Percentiles rank a stretch among this genome's conserved stretches.
Evolutionary conservation across 2,888 invertebrate genomes (phyloP).

Genomic region (Ferdinandea cuprea): DNA sequence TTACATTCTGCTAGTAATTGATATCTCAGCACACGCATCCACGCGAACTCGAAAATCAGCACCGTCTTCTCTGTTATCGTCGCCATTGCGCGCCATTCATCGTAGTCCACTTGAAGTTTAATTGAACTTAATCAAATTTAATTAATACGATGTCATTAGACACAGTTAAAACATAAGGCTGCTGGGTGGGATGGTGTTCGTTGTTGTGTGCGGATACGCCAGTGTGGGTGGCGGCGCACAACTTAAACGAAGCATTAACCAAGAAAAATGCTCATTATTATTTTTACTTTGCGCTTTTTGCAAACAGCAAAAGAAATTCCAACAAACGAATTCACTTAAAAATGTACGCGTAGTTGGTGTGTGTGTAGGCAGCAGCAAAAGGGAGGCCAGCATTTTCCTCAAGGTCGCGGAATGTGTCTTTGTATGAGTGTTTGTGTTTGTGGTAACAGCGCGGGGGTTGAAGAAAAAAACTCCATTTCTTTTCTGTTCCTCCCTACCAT

Average conservation of each 20-base stretch:
- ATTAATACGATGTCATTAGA: conserved; percentile 70
- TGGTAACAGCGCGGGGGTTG: no score
- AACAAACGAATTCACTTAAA: not conserved
- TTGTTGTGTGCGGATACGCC: not conserved
- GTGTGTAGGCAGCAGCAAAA: conserved; percentile 25
- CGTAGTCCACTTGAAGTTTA: conserved; percentile 64
- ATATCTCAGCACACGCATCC: conserved; percentile 27
- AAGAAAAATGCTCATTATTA: no score
- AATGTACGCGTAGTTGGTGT: not conserved
- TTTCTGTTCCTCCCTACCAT: no score
- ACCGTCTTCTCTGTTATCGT: conserved; percentile 31
- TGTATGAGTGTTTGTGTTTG: not conserved
- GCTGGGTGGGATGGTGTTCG: conserved; percentile 3
- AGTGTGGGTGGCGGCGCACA: conserved; percentile 29
- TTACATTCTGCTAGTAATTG: conserved; percentile 33
- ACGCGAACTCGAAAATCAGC: conserved; percentile 27
- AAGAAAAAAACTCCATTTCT: no score
- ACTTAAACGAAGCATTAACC: conserved; percentile 27
- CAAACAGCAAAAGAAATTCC: conserved; percentile 19
- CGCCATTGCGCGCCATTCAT: conserved; percentile 49
- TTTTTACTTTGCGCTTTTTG: conserved; percentile 14
- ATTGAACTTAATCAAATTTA: conserved; percentile 75
- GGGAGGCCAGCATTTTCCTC: conserved; percentile 57
- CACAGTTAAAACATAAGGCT: conserved; percentile 1
- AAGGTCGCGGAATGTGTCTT: conserved; percentile 29